phyloP scores from a whole-genome alignment of 2,113 vertebrate genomes.

The Sphyrna mokarran region DNA sequence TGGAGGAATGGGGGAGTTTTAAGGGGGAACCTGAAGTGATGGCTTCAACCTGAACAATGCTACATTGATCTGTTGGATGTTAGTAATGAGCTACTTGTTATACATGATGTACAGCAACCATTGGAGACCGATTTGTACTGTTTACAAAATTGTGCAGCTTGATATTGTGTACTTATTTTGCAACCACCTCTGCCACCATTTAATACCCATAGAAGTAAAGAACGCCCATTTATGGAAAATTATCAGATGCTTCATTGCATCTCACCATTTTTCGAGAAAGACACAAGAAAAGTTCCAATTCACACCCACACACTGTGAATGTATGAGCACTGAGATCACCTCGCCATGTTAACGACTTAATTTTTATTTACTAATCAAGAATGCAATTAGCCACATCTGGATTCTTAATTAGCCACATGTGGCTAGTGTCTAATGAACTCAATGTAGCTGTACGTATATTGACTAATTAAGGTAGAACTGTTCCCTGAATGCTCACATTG shows the following conservation, averaged over 20 bases:
- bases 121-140: background rate
- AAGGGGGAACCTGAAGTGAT: background rate
- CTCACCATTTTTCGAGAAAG: background rate
- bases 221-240: background rate
- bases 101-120: background rate
- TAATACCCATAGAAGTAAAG: background rate
- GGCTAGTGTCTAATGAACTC: background rate
- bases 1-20: background rate
- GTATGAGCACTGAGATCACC: background rate
- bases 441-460: background rate
- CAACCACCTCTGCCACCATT: background rate
- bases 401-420: background rate
- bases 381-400: background rate
- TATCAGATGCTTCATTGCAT: background rate
- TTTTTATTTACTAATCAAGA: constrained; percentile 6
- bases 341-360: background rate
- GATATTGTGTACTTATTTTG: background rate
- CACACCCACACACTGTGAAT: background rate
- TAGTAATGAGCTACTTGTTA: background rate
- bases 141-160: background rate
- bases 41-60: background rate
- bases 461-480: background rate
- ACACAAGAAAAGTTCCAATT: background rate
- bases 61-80: background rate
- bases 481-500: background rate